phyloP scores from a whole-genome alignment of 2,888 invertebrate genomes.

The Drepana falcataria region DNA sequence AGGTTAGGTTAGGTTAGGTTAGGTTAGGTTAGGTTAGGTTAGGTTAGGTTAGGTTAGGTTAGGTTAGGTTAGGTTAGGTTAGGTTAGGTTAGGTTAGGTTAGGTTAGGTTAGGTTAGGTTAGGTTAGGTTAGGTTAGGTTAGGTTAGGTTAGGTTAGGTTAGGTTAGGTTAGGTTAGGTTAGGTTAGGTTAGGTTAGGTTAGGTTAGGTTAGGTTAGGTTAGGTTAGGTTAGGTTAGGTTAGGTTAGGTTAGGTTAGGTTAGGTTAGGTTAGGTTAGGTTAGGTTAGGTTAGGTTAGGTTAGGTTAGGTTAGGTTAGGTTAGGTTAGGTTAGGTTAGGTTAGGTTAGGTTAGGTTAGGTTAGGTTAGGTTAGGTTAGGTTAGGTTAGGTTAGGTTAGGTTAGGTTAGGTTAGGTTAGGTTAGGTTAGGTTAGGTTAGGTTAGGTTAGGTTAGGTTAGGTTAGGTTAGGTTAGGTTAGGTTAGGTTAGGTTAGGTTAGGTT shows the following conservation, averaged over 20 bases:
- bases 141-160: slow-evolving; percentile 18
- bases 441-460: slow-evolving; percentile 19
- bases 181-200: slow-evolving; percentile 17
- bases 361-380: slow-evolving; percentile 15
- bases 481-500: slow-evolving; percentile 17
- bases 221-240: slow-evolving; percentile 20
- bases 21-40: slow-evolving; percentile 14
- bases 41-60: slow-evolving; percentile 14
- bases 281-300: slow-evolving; percentile 20
- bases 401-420: slow-evolving; percentile 17
- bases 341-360: slow-evolving; percentile 16
- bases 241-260: slow-evolving; percentile 20
- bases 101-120: slow-evolving; percentile 25
- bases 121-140: slow-evolving; percentile 23
- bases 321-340: slow-evolving; percentile 18
- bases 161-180: slow-evolving; percentile 17
- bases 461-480: slow-evolving; percentile 21
- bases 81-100: slow-evolving; percentile 22
- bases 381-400: slow-evolving; percentile 13
- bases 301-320: slow-evolving; percentile 15
- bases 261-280: slow-evolving; percentile 17
- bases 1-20: slow-evolving; percentile 15
- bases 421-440: slow-evolving; percentile 16
- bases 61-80: slow-evolving; percentile 18
- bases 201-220: slow-evolving; percentile 17